Evolutionary conservation across 2,888 invertebrate genomes (phyloP).

Genomic region (Campoplex capitator): DNA sequence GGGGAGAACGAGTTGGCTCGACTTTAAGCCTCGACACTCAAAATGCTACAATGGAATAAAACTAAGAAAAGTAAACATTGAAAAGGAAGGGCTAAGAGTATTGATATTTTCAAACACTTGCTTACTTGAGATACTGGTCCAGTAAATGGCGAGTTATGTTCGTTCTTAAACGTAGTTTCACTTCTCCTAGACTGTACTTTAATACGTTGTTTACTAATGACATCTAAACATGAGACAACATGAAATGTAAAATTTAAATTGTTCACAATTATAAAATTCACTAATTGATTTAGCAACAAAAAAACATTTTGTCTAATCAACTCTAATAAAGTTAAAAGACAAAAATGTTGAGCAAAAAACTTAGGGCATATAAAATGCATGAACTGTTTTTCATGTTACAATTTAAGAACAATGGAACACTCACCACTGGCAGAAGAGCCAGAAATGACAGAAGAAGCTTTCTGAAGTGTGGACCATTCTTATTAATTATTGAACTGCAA

Average conservation of each 20-base stretch:
- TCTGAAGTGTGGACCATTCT: conserved; percentile 92
- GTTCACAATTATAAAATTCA: neutral
- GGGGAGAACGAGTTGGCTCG: neutral
- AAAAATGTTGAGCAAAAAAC: neutral
- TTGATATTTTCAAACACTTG: conserved; percentile 69
- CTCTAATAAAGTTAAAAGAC: neutral
- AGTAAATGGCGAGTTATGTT: conserved; percentile 95
- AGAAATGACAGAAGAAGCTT: conserved; percentile 91
- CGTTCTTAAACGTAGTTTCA: conserved; percentile 95
- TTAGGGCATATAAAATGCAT: neutral
- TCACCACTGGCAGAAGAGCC: conserved; percentile 94
- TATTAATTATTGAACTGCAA: conserved; percentile 95
- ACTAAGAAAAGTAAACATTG: neutral
- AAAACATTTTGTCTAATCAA: neutral
- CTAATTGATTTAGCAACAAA: neutral
- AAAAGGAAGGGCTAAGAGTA: neutral
- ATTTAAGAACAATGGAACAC: conserved; percentile 75
- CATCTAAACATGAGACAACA: conserved; percentile 88
- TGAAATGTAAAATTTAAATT: neutral
- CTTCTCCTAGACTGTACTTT: conserved; percentile 97
- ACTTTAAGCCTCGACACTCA: neutral
- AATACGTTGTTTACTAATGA: conserved; percentile 96
- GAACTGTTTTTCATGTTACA: neutral
- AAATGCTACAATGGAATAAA: neutral
- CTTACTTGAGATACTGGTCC: conserved; percentile 96